phyloP scores from a whole-genome alignment of 1,140 invertebrate genomes.

The Diuraphis noxia region DNA sequence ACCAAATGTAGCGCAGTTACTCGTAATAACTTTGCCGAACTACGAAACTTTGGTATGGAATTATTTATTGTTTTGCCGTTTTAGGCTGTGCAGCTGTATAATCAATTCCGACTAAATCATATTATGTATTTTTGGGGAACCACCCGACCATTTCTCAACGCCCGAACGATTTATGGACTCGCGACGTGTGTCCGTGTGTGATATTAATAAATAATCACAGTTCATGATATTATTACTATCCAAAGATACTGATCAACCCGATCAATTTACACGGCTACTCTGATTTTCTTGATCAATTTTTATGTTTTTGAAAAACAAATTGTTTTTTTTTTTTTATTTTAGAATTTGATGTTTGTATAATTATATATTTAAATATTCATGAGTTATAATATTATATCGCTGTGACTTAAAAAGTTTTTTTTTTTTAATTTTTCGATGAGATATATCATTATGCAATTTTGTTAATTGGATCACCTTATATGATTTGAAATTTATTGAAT shows the following conservation, averaged over 20 bases:
- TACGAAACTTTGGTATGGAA: neutral
- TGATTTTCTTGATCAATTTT: neutral
- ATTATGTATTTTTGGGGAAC: neutral
- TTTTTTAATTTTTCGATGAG: too few relatives aligned
- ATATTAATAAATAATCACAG: neutral
- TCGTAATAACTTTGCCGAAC: conserved; percentile 10
- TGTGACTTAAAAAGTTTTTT: too few relatives aligned
- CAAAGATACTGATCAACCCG: too few relatives aligned
- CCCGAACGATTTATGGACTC: neutral
- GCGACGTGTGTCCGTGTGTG: neutral
- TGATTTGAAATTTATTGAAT: neutral
- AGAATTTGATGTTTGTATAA: neutral
- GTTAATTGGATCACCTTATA: neutral
- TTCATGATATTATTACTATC: neutral
- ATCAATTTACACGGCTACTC: neutral
- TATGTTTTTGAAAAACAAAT: too few relatives aligned
- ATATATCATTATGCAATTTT: too few relatives aligned
- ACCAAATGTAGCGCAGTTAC: conserved; percentile 16
- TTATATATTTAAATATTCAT: neutral
- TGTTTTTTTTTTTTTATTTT: too few relatives aligned
- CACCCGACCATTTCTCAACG: neutral
- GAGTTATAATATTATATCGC: neutral
- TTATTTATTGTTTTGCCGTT: conserved; percentile 8
- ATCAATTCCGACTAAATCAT: neutral
- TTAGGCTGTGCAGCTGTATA: neutral